Evolutionary conservation across 2,797 vertebrate genomes (phyloP), one percentile per base, ranked within the genome.

Genomic region (Zenarchopterus dispar): DNA sequence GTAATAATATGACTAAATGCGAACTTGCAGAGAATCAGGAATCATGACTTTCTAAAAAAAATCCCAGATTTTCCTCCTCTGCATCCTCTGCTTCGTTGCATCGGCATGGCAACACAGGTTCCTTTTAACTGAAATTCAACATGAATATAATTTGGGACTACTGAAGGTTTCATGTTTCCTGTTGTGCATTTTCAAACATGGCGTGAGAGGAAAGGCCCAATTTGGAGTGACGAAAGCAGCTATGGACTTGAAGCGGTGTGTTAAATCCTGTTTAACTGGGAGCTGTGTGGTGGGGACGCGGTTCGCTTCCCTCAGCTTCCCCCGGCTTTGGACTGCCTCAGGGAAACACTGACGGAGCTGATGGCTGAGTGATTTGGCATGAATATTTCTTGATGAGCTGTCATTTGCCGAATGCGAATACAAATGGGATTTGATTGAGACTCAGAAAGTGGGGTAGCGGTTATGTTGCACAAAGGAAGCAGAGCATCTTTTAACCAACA

Each of bases 191-290:
- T 80, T 58, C 62, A 62, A 72, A 67, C 51, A 28, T 44, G 21
- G 73, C 60, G 55, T 71, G 39, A 66, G 68, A 63, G 48, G 33
- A 51, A n/a, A 60, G 45, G 56, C 39, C 18, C 8, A 22, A 9
- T 19, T 13, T 15, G 6, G 28, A 23, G 36, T 21, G 21, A 26
- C 33, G 16, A 42, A 26, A n/a, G 23, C 3, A 15, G 28, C n/a
- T 59, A 64, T 62, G 19, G 78, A 68, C 55, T 72, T 2, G 28
- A 50, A 82, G 75, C 70, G 5, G 53, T 67, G 53, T 62, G 77
- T 50, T 76, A 70, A 89, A 91, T 87, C 82, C 82, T 70, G 79
- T 85, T 87, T 72, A 76, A 77, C 56, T 73, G 11, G 0, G 59
- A 71, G 73, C 76, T 53, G 75, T 23, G 24, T 24, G 39, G 54